phyloP scores from a whole-genome alignment of 2,113 vertebrate species.

The Nesoenas mayeri region DNA sequence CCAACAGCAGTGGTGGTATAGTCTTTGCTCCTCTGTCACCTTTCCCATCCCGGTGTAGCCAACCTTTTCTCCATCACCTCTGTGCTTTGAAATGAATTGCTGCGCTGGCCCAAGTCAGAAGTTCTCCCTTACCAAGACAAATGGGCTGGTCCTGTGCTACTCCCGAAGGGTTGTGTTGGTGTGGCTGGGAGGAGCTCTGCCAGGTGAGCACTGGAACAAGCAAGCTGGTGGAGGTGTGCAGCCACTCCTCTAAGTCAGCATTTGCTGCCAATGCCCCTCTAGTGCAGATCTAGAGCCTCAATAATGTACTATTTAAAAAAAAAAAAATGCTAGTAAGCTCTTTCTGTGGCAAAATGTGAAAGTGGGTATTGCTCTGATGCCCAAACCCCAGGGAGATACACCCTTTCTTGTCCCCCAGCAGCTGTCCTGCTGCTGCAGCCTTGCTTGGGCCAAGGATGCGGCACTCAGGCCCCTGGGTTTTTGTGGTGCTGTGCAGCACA shows the following conservation, averaged over 20 bases:
- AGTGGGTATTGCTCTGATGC: not conserved
- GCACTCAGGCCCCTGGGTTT: not conserved
- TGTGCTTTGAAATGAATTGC: not conserved
- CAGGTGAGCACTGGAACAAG: not conserved
- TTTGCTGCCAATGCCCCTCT: not conserved
- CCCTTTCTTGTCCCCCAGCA: not conserved
- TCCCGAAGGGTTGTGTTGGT: not conserved
- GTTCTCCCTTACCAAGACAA: not conserved
- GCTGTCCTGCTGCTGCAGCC: not conserved
- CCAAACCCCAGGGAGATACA: not conserved
- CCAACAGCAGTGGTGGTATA: not conserved
- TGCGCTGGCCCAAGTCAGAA: not conserved
- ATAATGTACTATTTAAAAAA: not conserved
- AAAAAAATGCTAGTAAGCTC: not conserved
- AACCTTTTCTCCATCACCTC: not conserved
- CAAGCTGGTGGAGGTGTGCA: not conserved
- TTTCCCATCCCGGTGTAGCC: not conserved
- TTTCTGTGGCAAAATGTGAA: not conserved
- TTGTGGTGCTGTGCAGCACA: not conserved
- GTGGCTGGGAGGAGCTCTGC: not conserved
- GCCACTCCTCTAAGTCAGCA: accelerated
- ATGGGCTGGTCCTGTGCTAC: accelerated
- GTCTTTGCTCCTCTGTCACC: not conserved
- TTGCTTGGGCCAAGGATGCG: not conserved
- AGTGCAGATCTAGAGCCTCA: not conserved